Conservation (phyloP, 2,113 vertebrate genomes). For the Orientallactaga bullata region DNA sequence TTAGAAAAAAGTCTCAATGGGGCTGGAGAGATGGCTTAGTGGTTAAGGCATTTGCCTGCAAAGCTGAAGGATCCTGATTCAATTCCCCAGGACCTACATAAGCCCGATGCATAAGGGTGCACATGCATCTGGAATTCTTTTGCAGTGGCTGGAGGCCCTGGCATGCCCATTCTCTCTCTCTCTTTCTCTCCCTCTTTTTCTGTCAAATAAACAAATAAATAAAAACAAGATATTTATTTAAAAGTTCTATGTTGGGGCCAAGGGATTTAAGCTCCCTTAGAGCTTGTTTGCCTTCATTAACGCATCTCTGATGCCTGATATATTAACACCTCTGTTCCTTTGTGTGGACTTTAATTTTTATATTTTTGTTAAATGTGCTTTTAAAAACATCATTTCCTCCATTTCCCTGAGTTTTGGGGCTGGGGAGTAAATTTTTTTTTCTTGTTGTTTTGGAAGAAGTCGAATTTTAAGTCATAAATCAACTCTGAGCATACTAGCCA, state of each 20-base stretch:
- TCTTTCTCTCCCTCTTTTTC: too few relatives aligned
- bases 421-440: not conserved
- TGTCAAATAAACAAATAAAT: too few relatives aligned
- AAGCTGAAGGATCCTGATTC: too few relatives aligned
- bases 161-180: too few relatives aligned
- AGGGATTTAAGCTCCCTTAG: too few relatives aligned
- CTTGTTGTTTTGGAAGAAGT: not conserved
- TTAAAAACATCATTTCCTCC: not conserved
- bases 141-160: too few relatives aligned
- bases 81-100: too few relatives aligned
- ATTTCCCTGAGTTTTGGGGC: not conserved
- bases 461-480: not conserved
- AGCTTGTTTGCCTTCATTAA: accelerated
- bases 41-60: too few relatives aligned
- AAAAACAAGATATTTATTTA: too few relatives aligned
- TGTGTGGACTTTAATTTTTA: not conserved
- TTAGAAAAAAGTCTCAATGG: not conserved
- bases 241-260: not conserved
- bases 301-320: accelerated
- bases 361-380: not conserved
- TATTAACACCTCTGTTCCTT: not conserved
- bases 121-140: too few relatives aligned
- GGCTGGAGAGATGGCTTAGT: too few relatives aligned
- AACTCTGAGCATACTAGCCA: not conserved
- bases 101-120: too few relatives aligned